Conservation (phyloP, 2,113 vertebrate genomes). For the Peucedramus taeniatus region DNA sequence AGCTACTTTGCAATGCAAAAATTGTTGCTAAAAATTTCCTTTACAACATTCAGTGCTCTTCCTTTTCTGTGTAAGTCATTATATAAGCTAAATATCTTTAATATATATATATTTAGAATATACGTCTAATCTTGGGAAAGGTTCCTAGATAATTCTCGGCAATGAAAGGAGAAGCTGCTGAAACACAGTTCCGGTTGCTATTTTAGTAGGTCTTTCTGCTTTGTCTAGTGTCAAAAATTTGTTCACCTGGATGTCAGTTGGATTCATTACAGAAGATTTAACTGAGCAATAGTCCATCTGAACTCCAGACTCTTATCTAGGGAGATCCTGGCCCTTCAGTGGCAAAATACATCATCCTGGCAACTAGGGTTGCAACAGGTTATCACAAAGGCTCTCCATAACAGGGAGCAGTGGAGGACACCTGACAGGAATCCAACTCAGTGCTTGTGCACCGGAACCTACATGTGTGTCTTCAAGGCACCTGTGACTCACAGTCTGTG, state of each 20-base stretch:
- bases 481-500: not conserved
- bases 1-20: not conserved
- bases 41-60: not conserved
- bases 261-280: conserved; percentile 11
- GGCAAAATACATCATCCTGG: not conserved
- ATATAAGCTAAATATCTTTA: not conserved
- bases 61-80: not conserved
- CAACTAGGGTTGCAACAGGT: not conserved
- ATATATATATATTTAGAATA: not conserved
- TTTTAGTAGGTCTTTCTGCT: not conserved
- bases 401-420: not conserved
- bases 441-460: not conserved
- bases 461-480: not conserved
- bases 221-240: not conserved
- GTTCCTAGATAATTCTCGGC: not conserved
- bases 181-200: not conserved
- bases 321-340: not conserved
- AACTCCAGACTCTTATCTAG: not conserved
- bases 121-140: not conserved
- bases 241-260: not conserved
- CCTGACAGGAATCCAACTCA: not conserved
- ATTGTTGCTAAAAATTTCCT: not conserved
- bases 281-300: not conserved
- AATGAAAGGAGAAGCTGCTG: not conserved
- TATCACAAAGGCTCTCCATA: not conserved